Evolutionary conservation across 2,888 invertebrate genomes (phyloP), one percentile per base, ranked within the genome.

Genomic region (Rhogogaster chlorosoma): DNA sequence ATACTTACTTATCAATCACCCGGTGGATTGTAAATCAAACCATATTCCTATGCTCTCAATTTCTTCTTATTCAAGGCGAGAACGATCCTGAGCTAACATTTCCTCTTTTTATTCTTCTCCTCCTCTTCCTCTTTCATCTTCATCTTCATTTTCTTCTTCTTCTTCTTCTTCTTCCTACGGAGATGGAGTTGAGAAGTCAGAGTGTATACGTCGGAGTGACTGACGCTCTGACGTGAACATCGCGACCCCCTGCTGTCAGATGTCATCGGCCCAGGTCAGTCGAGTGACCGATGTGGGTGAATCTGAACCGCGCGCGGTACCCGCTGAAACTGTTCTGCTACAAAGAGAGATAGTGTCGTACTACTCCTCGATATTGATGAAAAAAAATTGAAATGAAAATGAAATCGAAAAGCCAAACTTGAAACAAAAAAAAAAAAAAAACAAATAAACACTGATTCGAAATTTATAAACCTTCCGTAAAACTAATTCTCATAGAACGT

Each of bases 211-310:
- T 90, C 90, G 90, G 89, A 89, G 90, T 91, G 92, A 92, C 90
- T 92, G 92, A 92, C 92, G 89, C 89, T 90, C 92, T 91, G 89
- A 91, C 91, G 90, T 89, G 92, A 91, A 92, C 92, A 92, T 91
- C 88, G 90, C 89, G 91, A 89, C 92, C 92, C 90, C 92, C 92
- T 87, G 92, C 90, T 90, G 92, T 89, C 90, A 89, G 89, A 91
- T 91, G 91, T 92, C 92, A 89, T 92, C 92, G 90, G 87, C 86
- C 82, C 87, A 88, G 89, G 90, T 90, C 89, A 88, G 87, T 87
- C 88, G 89, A 91, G 89, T 91, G 90, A 91, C 91, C 90, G 91
- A 91, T 91, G 90, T 89, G 89, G 90, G 89, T 91, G 91, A 91
- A 90, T 88, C 87, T 89, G 88, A 61, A 83, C 38, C 82, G 45